Percentiles rank a stretch among this genome's conserved stretches.
Conservation (phyloP, 2,797 vertebrate genomes). For the Trematocara caparti region DNA sequence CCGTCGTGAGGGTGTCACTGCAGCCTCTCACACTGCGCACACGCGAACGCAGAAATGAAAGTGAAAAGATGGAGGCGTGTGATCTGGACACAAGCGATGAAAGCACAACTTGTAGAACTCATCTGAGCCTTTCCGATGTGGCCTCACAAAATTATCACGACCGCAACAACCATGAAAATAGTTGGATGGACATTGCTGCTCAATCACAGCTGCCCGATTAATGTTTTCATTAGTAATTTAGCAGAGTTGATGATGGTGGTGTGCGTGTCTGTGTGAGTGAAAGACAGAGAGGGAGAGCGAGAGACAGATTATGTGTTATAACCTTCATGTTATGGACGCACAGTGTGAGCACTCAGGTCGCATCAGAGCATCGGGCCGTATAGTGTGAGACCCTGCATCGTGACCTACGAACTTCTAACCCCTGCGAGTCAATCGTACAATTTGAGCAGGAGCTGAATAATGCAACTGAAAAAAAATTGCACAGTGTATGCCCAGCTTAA, state of each 20-base stretch:
- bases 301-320: fast-evolving
- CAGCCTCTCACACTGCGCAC: neutral
- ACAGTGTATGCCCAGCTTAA: fast-evolving
- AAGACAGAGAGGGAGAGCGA: fast-evolving
- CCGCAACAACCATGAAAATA: fast-evolving
- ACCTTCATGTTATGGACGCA: fast-evolving
- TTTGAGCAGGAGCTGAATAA: neutral
- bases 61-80: fast-evolving
- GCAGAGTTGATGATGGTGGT: fast-evolving
- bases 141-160: neutral
- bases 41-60: fast-evolving
- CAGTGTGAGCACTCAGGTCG: fast-evolving
- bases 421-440: fast-evolving
- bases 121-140: fast-evolving
- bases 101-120: fast-evolving
- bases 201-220: fast-evolving
- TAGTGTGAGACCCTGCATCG: fast-evolving
- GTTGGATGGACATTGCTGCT: fast-evolving
- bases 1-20: fast-evolving
- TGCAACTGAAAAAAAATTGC: fast-evolving
- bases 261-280: neutral
- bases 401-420: neutral
- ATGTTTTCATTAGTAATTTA: neutral
- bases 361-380: fast-evolving
- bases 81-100: fast-evolving